Evolutionary conservation across 2,113 vertebrate species (phyloP).

Genomic region (Python bivittatus): DNA sequence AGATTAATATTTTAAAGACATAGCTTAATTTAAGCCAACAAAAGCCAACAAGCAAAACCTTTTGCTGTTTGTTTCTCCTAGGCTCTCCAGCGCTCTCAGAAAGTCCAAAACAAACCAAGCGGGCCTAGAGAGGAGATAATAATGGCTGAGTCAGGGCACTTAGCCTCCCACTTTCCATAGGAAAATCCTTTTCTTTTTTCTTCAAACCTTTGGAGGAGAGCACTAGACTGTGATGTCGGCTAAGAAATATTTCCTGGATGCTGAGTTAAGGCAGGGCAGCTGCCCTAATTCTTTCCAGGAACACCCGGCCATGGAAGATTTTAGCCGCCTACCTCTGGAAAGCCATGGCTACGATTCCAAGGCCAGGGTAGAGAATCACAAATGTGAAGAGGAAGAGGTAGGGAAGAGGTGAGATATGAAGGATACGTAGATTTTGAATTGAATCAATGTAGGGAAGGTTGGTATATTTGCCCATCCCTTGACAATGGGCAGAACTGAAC

Average conservation of each 20-base stretch:
- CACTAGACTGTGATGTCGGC: slow-evolving; percentile 43
- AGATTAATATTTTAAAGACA: slow-evolving; percentile 58
- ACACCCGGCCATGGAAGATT: slow-evolving; percentile 6
- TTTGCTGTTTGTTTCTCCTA: slow-evolving; percentile 46
- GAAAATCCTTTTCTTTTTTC: background rate
- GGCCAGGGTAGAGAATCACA: slow-evolving; percentile 28
- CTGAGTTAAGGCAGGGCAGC: slow-evolving; percentile 10
- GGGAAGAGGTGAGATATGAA: background rate
- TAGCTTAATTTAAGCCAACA: background rate
- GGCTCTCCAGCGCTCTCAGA: accelerated
- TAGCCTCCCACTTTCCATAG: slow-evolving; percentile 35
- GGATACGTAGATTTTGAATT: background rate
- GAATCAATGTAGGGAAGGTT: background rate
- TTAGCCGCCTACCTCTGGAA: background rate
- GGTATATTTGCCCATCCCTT: no score
- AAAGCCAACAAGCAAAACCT: background rate
- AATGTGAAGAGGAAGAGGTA: background rate
- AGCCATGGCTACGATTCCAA: slow-evolving; percentile 29
- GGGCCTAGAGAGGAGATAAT: slow-evolving; percentile 59
- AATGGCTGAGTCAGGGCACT: slow-evolving; percentile 35
- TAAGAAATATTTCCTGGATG: slow-evolving; percentile 53
- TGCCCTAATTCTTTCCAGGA: background rate
- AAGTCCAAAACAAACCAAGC: slow-evolving; percentile 34
- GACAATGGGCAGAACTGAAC: background rate
- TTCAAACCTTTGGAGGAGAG: slow-evolving; percentile 44